Conservation (phyloP, 2,888 invertebrate genomes). For the Coenonympha glycerion region DNA sequence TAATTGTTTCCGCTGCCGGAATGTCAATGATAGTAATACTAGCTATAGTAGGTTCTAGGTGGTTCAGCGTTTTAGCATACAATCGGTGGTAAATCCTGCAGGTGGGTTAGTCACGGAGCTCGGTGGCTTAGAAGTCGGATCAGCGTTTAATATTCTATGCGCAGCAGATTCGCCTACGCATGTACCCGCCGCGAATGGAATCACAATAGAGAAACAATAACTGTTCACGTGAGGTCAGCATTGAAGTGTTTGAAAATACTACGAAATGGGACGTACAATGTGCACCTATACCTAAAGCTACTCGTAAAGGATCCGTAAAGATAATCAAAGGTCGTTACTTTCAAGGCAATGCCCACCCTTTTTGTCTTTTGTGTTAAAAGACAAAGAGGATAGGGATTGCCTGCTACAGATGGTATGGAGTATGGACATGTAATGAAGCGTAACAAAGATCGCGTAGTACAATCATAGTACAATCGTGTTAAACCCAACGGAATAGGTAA, state of each 20-base stretch:
- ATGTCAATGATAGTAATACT: slow-evolving; percentile 26
- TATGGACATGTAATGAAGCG: too few relatives aligned
- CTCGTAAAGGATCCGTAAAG: not conserved
- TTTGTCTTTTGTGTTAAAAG: too few relatives aligned
- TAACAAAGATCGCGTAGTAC: too few relatives aligned
- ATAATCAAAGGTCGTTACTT: not conserved
- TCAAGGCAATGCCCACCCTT: too few relatives aligned
- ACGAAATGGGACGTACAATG: slow-evolving; percentile 45
- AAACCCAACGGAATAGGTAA: too few relatives aligned
- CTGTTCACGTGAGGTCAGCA: slow-evolving; percentile 65
- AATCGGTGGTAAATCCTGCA: slow-evolving; percentile 65
- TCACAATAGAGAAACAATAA: slow-evolving; percentile 62
- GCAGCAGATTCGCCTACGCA: slow-evolving; percentile 53
- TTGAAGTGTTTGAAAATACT: slow-evolving; percentile 58
- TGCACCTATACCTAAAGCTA: not conserved
- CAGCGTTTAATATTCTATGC: slow-evolving; percentile 57
- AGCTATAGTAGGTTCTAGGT: slow-evolving; percentile 30
- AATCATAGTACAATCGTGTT: too few relatives aligned
- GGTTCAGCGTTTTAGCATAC: slow-evolving; percentile 59
- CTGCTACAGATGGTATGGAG: too few relatives aligned
- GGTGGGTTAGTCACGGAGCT: slow-evolving; percentile 68
- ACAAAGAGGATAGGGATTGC: too few relatives aligned
- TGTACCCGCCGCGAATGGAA: slow-evolving; percentile 52
- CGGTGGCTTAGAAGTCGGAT: slow-evolving; percentile 48
- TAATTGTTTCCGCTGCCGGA: slow-evolving; percentile 22